These are phyloP conservation scores for Macaria liturata DNA, from an alignment of 2,888 invertebrate genomes.

Conservation along the genomic window DNA sequence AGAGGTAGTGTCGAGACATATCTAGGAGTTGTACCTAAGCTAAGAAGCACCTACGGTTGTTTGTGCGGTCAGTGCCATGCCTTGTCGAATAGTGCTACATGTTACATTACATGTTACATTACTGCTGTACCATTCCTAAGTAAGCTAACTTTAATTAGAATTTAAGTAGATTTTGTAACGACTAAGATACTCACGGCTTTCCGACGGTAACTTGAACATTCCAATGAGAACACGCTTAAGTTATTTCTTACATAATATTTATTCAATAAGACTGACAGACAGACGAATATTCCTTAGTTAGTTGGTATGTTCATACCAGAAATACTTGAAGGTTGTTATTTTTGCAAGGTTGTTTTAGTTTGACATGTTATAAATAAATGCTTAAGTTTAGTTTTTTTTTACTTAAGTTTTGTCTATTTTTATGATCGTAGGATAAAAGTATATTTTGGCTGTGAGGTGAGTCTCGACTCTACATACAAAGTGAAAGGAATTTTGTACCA, in stretches of 20 bases:
- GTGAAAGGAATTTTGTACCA: slow-evolving; percentile 56
- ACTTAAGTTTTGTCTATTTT: slow-evolving; percentile 26
- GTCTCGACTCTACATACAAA: slow-evolving; percentile 49
- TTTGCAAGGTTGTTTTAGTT: slow-evolving; percentile 44
- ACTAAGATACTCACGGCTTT: slow-evolving; percentile 50
- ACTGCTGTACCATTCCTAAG: slow-evolving; percentile 40
- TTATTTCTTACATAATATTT: slow-evolving; percentile 49
- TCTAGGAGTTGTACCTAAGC: slow-evolving; percentile 46
- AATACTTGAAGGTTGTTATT: slow-evolving; percentile 41
- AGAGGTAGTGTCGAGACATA: slow-evolving; percentile 60
- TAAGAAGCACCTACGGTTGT: slow-evolving; percentile 38
- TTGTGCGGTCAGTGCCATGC: slow-evolving; percentile 53
- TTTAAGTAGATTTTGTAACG: slow-evolving; percentile 16
- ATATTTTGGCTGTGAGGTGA: slow-evolving; percentile 69
- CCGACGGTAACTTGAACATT: slow-evolving; percentile 49
- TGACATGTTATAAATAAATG: slow-evolving; percentile 36
- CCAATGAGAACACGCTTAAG: slow-evolving; percentile 50
- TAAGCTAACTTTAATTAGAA: slow-evolving; percentile 30
- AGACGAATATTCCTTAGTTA: slow-evolving; percentile 50
- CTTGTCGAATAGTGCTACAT: slow-evolving; percentile 45
- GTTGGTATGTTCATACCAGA: slow-evolving; percentile 47
- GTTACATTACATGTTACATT: slow-evolving; percentile 30
- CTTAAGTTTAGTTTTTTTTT: slow-evolving; percentile 33
- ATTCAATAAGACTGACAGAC: slow-evolving; percentile 65
- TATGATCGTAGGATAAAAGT: slow-evolving; percentile 38